Conservation (phyloP, 2,113 vertebrate species). For the Pionites leucogaster region DNA sequence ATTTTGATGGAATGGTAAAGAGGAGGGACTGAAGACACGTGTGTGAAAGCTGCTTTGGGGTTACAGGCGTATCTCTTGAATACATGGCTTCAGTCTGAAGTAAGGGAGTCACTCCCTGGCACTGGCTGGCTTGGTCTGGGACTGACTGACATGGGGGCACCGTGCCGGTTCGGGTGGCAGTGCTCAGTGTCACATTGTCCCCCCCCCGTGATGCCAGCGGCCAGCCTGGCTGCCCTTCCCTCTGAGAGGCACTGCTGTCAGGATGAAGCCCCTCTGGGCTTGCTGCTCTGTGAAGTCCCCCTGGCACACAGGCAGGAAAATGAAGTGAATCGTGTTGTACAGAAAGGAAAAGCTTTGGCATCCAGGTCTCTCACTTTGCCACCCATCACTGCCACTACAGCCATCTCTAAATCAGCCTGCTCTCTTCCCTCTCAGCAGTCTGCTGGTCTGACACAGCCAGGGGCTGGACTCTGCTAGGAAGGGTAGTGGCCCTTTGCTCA, state of each 20-base stretch:
- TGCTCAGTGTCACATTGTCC: neutral
- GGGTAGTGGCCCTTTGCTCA: neutral
- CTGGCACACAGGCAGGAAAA: neutral
- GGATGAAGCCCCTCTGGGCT: neutral
- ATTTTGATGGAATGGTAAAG: neutral
- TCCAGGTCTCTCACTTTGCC: neutral
- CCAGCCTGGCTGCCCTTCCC: neutral
- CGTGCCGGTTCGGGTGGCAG: neutral
- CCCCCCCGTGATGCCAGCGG: accelerated
- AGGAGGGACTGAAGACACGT: neutral
- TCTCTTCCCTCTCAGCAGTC: neutral
- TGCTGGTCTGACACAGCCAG: neutral
- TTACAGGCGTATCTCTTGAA: neutral
- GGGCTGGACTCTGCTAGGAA: neutral
- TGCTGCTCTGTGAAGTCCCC: neutral
- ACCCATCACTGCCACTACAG: neutral
- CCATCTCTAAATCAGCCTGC: neutral
- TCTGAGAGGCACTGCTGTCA: neutral
- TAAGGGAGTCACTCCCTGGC: neutral
- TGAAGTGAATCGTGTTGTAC: neutral
- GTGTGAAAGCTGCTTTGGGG: neutral
- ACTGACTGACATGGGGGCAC: neutral
- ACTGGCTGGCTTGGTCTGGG: neutral
- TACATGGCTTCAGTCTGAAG: neutral
- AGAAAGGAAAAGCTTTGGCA: neutral